Base-by-base conservation (phyloP, 2,888 invertebrate genomes). In the Coelopa pilipes region DNA sequence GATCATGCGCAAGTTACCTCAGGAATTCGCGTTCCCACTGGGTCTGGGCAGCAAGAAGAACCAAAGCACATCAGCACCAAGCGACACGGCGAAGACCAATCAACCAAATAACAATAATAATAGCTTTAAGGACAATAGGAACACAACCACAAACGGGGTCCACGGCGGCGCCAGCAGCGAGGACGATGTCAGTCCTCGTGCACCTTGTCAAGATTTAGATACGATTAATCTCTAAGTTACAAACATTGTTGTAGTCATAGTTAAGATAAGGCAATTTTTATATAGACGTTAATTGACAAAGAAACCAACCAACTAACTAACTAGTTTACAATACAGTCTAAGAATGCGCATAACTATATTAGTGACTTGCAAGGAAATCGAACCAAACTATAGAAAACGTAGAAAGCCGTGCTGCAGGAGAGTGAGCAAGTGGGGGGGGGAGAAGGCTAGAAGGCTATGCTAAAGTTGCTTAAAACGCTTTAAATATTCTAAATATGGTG, bases 1-100 rank as follows among this genome's bases (percentile, higher is more conserved):
- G 89, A 97, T 98, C 84, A 97, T 98, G 97, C 91, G 93, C 78
- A 93, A 94, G 85, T 89, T 94, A 86, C 94, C 94, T 72, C 94
- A 94, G 87, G 94, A 94, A 86, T 93, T 94, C 79, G 93, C 92
- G 84, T 92, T 93, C 78, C 91, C 92, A 4, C 90, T 94, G 77
- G 90, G 83, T 78, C 86, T 84, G 87, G 89, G 85, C 85, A 89
- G 85, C 79, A 89, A 86, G 85, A 87, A 84, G 74, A 78, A 84
- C 75, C 83, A 85, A 75, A 79, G 80, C 53, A 69, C 68, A 17
- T 60, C 73, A 60, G 53, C 68, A 45, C 19, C 73, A 50, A 21
- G 17, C 17, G 65, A 50, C 17, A 34, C 70, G 10, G 60, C 73
- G 15, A 88, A 86, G 73, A 76, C 62, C 76, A 12, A 74, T 72